phyloP scores from a whole-genome alignment of 2,113 vertebrate genomes.

The Trogon surrucura region DNA sequence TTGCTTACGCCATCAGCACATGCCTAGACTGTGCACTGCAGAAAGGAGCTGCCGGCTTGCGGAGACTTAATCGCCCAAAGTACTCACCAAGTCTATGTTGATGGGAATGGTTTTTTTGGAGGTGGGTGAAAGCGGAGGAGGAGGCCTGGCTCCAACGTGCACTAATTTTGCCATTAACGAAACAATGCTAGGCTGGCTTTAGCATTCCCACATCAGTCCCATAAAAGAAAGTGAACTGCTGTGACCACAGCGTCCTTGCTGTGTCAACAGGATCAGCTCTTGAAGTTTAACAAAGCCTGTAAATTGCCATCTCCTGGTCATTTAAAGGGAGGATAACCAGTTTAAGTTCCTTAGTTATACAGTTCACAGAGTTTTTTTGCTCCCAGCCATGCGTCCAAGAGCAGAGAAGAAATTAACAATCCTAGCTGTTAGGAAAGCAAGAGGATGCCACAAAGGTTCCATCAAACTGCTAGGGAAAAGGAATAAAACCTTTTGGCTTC shows the following conservation, averaged over 20 bases:
- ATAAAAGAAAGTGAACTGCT: not conserved
- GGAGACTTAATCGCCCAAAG: not conserved
- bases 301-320: not conserved
- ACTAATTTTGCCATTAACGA: not conserved
- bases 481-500: not conserved
- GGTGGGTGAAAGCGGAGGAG: not conserved
- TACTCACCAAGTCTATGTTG: fast-evolving
- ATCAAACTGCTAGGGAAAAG: not conserved
- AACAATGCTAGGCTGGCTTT: not conserved
- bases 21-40: fast-evolving
- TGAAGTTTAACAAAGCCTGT: not conserved
- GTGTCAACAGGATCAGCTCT: not conserved
- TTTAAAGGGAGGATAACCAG: not conserved
- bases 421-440: not conserved
- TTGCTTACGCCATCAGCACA: not conserved
- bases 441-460: not conserved
- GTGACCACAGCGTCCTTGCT: not conserved
- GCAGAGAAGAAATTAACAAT: not conserved
- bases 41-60: not conserved
- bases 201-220: not conserved
- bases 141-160: not conserved
- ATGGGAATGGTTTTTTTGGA: not conserved
- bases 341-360: not conserved
- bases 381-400: not conserved
- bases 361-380: not conserved